Base-by-base conservation (phyloP, 2,113 vertebrate genomes). In the Albula glossodonta region DNA sequence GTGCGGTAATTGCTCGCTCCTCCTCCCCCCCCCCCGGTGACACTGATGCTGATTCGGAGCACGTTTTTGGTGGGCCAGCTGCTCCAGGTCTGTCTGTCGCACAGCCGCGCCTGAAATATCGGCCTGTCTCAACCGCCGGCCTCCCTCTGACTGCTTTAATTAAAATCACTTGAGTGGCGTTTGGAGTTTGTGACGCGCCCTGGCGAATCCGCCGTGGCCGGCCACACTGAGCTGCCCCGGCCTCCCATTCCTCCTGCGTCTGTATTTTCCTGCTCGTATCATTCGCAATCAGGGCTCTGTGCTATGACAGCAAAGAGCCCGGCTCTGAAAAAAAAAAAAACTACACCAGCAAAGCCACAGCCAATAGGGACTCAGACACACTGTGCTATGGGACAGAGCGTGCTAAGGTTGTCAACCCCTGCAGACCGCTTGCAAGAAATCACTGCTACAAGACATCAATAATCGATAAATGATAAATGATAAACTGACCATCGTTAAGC, bases 71-170 rank as follows among this genome's bases (percentile, higher is more conserved):
- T 1, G 31, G 19, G 78, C 78, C 78, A 15, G 41, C 78, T 48
- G 78, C 70, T 79, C 78, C 78, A 4, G 78, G 78, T 50, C 49
- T 74, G 70, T 79, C 78, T 79, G 78, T 50, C 31, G 78, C 78
- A 3, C 41, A 41, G 5, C 31, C 48, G 78, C 70, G 25, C 11
- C n/a, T 31, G n/a, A 74, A 74, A 31, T 31, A 74, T 22, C 31
- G 70, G 22, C 78, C 31, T 79, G 78, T 79, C 78, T 79, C 31
- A 50, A 79, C 78, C 48, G 48, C 78, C 10, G 78, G 41, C 41
- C 5, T 79, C 70, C 70, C n/a, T 2, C 70, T 74, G 70, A 74
- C 70, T 31, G 70, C 8, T 8, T 74, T 74, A 74, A 74, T 74
- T 74, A 74, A 74, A 74, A 74, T 74, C 70, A 74, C n/a, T 9